Evolutionary conservation across 2,797 vertebrate species (phyloP), one percentile per base, ranked within the genome.

Genomic region (Platyrinchus mystaceus): DNA sequence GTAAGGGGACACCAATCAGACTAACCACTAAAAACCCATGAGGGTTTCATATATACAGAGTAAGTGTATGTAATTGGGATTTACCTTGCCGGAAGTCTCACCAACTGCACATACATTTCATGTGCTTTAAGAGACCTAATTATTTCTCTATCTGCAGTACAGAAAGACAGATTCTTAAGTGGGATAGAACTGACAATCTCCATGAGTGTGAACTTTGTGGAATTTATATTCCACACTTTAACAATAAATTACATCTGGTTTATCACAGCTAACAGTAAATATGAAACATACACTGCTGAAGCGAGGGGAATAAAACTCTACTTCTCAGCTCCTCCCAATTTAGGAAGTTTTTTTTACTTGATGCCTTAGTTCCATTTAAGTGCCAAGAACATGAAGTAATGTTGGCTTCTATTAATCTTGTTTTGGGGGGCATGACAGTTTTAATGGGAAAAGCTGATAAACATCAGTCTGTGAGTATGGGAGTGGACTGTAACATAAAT

Each of bases 371-470:
- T 96, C 93, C 43, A 46, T 94, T 87, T 92, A 97, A 96, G 96
- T 97, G 97, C 97, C 96, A 97, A 97, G 97, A 97, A 97, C 95
- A 94, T 81, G 90, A 97, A 94, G 97, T 97, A 97, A 98, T 98
- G 97, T 96, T 88, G 94, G 92, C 96, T 97, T 97, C 97, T 97
- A 93, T 98, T 96, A 96, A 97, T 98, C 97, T 97, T 97, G 79
- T 93, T 97, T 97, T 43, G 95, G 95, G 91, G 70, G 95, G 96
- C 95, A 94, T 95, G 97, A 97, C 97, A 98, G 97, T 91, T 98
- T 97, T 97, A 97, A 97, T 95, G 97, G 97, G 96, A 96, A 96
- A 97, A 97, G 94, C 97, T 96, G 98, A 98, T 98, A 98, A 97
- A 85, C 95, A 97, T 98, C 97, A 92, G 97, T 97, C 97, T 97